Percentiles rank a stretch among this genome's conserved stretches.
Evolutionary conservation across 2,797 vertebrate species (phyloP).

Genomic region (Chloroceryle amazona): DNA sequence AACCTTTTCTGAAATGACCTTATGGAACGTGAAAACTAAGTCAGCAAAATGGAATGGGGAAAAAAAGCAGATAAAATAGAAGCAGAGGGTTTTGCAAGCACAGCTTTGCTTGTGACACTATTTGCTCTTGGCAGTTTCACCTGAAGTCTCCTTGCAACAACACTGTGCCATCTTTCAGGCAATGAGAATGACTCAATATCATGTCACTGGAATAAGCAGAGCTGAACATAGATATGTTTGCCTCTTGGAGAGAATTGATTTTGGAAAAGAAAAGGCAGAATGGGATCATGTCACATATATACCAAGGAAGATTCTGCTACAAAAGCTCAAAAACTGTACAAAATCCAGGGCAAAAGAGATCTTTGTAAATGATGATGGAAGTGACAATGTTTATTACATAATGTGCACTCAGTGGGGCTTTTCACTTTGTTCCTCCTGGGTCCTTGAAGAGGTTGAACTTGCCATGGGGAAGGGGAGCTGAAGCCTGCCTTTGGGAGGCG

Average conservation of each 20-base stretch:
- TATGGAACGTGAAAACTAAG: rapidly evolving
- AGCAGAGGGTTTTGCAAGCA: neutral
- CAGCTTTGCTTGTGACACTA: rapidly evolving
- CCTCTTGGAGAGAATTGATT: neutral
- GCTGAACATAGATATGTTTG: neutral
- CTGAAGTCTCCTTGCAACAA: neutral
- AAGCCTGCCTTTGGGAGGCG: neutral
- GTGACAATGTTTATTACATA: neutral
- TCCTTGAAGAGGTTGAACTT: neutral
- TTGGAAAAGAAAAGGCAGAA: neutral
- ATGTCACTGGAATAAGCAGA: neutral
- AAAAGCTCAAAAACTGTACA: neutral
- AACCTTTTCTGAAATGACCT: neutral
- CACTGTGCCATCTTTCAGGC: neutral
- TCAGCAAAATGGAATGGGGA: neutral
- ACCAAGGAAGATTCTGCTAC: neutral
- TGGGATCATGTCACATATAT: neutral
- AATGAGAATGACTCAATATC: neutral
- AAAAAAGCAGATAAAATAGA: neutral
- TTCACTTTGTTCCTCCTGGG: neutral
- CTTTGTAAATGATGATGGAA: neutral
- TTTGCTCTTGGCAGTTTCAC: constrained; percentile 6
- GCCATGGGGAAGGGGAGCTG: neutral
- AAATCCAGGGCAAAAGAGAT: neutral
- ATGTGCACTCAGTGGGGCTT: neutral